Conservation (phyloP, 2,113 vertebrate species). For the Merops nubicus region DNA sequence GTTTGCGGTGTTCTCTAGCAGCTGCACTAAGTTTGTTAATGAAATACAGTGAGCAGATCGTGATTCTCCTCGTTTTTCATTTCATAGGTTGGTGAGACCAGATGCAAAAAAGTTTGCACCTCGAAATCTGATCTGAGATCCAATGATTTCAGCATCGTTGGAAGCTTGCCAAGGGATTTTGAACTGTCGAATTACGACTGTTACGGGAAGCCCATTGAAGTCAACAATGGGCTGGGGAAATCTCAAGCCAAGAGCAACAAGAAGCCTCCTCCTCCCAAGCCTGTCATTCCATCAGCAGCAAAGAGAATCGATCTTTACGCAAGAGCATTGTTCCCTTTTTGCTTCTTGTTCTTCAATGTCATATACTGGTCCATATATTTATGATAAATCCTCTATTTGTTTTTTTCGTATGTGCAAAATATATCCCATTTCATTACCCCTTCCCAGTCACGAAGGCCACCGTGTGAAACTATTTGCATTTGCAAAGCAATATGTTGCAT, state of each 20-base stretch:
- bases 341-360: slow-evolving; percentile 98
- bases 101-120: slow-evolving; percentile 98
- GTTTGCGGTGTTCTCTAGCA: slow-evolving; percentile 35
- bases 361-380: slow-evolving; percentile 99
- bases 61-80: slow-evolving; percentile 46
- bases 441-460: slow-evolving; percentile 64
- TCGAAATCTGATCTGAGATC: slow-evolving; percentile 97
- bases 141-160: slow-evolving; percentile 99
- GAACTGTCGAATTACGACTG: slow-evolving; percentile 99
- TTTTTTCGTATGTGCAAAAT: slow-evolving; percentile 67
- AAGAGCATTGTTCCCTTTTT: slow-evolving; percentile 95
- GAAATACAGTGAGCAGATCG: background rate
- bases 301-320: slow-evolving; percentile 95
- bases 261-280: slow-evolving; percentile 92
- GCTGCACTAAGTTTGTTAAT: slow-evolving; percentile 18
- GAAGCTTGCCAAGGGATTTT: slow-evolving; percentile 97
- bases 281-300: slow-evolving; percentile 95
- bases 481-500: slow-evolving; percentile 81
- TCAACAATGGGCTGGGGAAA: slow-evolving; percentile 83
- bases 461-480: slow-evolving; percentile 74
- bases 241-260: slow-evolving; percentile 92
- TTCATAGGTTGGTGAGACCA: slow-evolving; percentile 91
- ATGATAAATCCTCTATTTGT: slow-evolving; percentile 77
- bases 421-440: slow-evolving; percentile 61
- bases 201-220: slow-evolving; percentile 95